phyloP scores from a whole-genome alignment of 2,888 invertebrate species.

The Aspidapion aeneum region DNA sequence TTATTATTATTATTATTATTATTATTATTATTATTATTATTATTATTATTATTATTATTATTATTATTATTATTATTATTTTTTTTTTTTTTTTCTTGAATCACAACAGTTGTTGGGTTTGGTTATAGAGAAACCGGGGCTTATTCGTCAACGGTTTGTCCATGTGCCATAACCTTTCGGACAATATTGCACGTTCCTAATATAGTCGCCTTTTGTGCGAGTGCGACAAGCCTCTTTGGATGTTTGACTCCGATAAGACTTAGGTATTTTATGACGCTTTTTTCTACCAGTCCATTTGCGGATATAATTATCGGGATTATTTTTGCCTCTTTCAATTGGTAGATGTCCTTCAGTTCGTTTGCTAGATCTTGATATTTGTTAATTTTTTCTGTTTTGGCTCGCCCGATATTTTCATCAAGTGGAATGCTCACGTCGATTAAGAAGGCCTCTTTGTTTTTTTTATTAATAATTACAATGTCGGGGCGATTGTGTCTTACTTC shows the following conservation, averaged over 20 bases:
- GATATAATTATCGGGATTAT: slow-evolving; percentile 1
- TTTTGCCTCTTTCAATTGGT: too few species aligned
- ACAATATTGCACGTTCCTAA: slow-evolving; percentile 4
- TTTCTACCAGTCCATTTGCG: slow-evolving; percentile 1
- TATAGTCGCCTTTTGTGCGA: slow-evolving; percentile 1
- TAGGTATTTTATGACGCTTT: neutral
- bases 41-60: neutral
- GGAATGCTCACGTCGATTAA: neutral
- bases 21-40: neutral
- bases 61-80: neutral
- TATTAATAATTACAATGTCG: neutral
- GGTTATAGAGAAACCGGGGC: neutral
- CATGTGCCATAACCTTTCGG: slow-evolving; percentile 4
- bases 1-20: neutral
- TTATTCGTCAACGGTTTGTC: slow-evolving; percentile 2
- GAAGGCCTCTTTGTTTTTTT: neutral
- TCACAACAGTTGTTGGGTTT: slow-evolving; percentile 3
- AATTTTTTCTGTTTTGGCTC: slow-evolving; percentile 2
- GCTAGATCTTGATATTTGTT: slow-evolving; percentile 2
- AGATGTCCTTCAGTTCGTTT: too few species aligned
- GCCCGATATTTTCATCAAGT: slow-evolving; percentile 1
- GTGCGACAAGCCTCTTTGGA: neutral
- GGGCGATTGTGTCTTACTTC: slow-evolving; percentile 3
- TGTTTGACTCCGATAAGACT: neutral
- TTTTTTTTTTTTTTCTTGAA: neutral